Conservation (phyloP, 2,888 invertebrate genomes). For the Acleris laterana region DNA sequence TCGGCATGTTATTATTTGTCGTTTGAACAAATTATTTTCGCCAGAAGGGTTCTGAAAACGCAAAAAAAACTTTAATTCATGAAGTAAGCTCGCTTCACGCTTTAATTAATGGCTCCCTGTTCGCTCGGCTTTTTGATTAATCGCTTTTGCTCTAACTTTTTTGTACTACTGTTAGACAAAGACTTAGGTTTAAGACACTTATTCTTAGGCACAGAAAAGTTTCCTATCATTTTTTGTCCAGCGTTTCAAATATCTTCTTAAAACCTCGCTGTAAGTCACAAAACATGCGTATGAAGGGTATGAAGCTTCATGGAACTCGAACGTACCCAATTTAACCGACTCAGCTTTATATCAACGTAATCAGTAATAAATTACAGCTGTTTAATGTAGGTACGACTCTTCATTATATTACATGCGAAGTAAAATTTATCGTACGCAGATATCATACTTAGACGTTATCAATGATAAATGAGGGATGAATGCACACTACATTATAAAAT, state of each 20-base stretch:
- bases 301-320: too few relatives aligned
- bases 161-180: slow-evolving; percentile 28
- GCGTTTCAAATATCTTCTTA: too few relatives aligned
- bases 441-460: slow-evolving; percentile 20
- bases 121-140: slow-evolving; percentile 36
- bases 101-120: slow-evolving; percentile 36
- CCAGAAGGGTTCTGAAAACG: slow-evolving; percentile 27
- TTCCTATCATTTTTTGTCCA: too few relatives aligned
- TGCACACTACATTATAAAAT: slow-evolving; percentile 16
- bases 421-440: neutral
- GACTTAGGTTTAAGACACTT: slow-evolving; percentile 7
- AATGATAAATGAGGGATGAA: slow-evolving; percentile 25
- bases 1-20: slow-evolving; percentile 24
- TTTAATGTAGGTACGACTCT: too few relatives aligned
- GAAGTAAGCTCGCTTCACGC: slow-evolving; percentile 25
- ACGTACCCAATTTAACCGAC: neutral
- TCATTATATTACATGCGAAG: neutral
- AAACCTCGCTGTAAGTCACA: too few relatives aligned
- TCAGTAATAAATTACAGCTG: slow-evolving; percentile 1
- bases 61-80: slow-evolving; percentile 32
- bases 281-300: too few relatives aligned
- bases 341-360: neutral
- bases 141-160: slow-evolving; percentile 31
- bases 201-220: neutral
- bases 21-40: slow-evolving; percentile 16